Evolutionary conservation across 2,888 invertebrate species (phyloP), one percentile per base, ranked within the genome.

Genomic region (Alsophila aescularia): DNA sequence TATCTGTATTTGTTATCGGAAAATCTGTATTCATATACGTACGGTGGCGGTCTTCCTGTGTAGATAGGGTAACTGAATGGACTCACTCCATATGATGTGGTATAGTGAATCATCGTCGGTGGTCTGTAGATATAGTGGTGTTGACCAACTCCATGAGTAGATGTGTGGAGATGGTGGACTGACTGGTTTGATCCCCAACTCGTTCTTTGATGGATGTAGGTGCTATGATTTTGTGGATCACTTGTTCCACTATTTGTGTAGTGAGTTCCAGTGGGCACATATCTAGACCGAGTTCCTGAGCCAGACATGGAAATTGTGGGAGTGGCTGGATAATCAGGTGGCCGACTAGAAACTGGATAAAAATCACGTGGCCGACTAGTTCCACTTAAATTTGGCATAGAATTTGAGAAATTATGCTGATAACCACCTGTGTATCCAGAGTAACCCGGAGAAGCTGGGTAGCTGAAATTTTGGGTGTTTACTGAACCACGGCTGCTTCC

Each of bases 11-110:
- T 64, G 21, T 58, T 64, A 1, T 52, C 42, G 2, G 70, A 68
- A 12, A 52, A 40, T 57, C 60, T 62, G 57, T 68, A 67, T 45
- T 66, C 52, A 21, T 62, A 67, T 1, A 68, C 66, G 41, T 66
- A 70, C 3, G 29, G 10, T 2, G 69, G 67, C 3, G 58, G 57
- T 9, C 29, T 14, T 6, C 56, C 55, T n/a, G 34, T 50, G 35
- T 64, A 68, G 0, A 64, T 62, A 7, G 62, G 61, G 13, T 59
- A 61, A 10, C n/a, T 56, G 1, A 47, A 14, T n/a, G 36, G 24
- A 9, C 9, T 21, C 2, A 29, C n/a, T 35, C 52, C 52, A 10
- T 44, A 39, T 18, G 47, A 40, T 18, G 51, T 15, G 14, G 14
- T 7, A 36, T 36, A 54, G 13, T 44, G 57, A 32, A 53, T 52